Percentiles rank a stretch among this genome's conserved stretches.
Evolutionary conservation across 2,113 vertebrate genomes (phyloP).

Genomic region (Callipepla californica): DNA sequence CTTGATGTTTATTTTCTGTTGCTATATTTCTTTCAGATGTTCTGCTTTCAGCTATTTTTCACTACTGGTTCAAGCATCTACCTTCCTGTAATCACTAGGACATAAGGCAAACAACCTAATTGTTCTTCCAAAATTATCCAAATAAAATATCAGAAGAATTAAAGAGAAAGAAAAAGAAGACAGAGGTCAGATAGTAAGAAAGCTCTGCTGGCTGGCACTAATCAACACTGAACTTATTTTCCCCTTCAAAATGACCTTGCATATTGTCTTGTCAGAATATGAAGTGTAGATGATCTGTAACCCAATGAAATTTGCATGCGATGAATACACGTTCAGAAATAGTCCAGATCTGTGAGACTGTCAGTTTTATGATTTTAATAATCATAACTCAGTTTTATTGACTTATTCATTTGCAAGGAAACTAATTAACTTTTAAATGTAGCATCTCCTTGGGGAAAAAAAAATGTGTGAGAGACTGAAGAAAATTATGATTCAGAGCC

Average conservation of each 20-base stretch:
- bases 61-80: background rate
- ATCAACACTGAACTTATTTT: background rate
- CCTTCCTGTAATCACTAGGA: background rate
- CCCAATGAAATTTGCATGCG: background rate
- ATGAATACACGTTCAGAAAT: background rate
- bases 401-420: slow-evolving; percentile 26
- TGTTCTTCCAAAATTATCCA: background rate
- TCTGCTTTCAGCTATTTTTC: background rate
- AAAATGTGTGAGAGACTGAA: background rate
- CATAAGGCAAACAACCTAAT: background rate
- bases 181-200: background rate
- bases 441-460: background rate
- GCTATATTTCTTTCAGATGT: background rate
- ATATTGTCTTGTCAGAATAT: background rate
- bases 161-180: background rate
- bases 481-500: background rate
- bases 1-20: background rate
- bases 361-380: slow-evolving; percentile 34
- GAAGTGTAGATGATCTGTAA: background rate
- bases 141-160: background rate
- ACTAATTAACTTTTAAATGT: slow-evolving; percentile 58
- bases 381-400: slow-evolving; percentile 35
- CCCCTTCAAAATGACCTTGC: background rate
- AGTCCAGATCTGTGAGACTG: background rate
- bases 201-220: background rate